Conservation (phyloP, 2,113 vertebrate genomes). For the Paraplagusia blochii region DNA sequence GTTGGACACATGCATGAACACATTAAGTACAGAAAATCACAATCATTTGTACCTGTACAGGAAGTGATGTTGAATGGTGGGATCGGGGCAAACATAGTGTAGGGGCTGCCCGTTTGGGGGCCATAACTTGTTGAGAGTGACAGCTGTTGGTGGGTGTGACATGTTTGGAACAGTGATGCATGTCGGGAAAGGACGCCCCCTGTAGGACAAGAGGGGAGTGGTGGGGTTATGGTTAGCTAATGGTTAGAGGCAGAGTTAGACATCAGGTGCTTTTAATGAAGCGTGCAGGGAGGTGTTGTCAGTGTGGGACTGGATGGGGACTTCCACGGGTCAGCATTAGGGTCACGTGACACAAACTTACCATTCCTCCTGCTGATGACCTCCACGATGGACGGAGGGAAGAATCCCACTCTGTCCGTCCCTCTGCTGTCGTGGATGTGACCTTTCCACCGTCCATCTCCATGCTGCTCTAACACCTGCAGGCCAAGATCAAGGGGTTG, state of each 20-base stretch:
- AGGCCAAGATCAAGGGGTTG: neutral
- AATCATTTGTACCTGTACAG: slow-evolving; percentile 59
- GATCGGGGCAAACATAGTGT: slow-evolving; percentile 64
- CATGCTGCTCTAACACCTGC: slow-evolving; percentile 91
- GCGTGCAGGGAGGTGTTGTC: neutral
- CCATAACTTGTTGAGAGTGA: slow-evolving; percentile 69
- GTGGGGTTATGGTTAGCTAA: slow-evolving; percentile 45
- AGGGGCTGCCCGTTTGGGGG: slow-evolving; percentile 76
- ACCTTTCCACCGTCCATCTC: slow-evolving; percentile 93
- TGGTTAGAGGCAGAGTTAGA: slow-evolving; percentile 53
- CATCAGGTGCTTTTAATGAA: slow-evolving; percentile 38
- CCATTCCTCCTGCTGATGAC: slow-evolving; percentile 90
- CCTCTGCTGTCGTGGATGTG: slow-evolving; percentile 88
- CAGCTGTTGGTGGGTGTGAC: slow-evolving; percentile 76
- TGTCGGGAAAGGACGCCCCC: slow-evolving; percentile 83
- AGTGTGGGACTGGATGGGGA: too few relatives aligned
- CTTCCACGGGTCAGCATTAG: too few relatives aligned
- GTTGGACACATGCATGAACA: too few relatives aligned
- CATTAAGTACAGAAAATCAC: neutral
- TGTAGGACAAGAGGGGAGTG: slow-evolving; percentile 66
- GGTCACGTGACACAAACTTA: slow-evolving; percentile 29
- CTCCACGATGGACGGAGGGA: slow-evolving; percentile 90
- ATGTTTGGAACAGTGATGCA: slow-evolving; percentile 53
- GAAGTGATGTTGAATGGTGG: slow-evolving; percentile 52
- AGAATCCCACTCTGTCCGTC: slow-evolving; percentile 89